These are phyloP conservation scores for Odontophorus gujanensis DNA, from an alignment of 2,113 vertebrate species.

Conservation along the genomic window DNA sequence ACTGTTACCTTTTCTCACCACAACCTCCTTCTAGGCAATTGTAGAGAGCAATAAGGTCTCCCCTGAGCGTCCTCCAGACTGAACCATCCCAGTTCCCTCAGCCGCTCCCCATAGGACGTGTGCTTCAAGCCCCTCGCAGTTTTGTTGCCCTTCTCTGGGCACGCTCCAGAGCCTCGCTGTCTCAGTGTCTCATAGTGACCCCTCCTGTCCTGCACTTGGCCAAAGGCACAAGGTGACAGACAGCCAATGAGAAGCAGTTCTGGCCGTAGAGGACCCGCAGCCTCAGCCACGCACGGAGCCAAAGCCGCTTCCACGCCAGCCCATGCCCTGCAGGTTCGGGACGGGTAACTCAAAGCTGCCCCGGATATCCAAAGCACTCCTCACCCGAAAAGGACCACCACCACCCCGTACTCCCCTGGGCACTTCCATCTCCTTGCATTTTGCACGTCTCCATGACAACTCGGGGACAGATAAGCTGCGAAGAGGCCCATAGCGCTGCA, in stretches of 20 bases:
- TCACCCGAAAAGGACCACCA: neutral
- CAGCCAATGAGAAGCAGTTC: neutral
- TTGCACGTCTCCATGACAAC: constrained; percentile 65
- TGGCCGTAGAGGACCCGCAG: fast-evolving
- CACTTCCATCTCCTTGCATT: constrained; percentile 33
- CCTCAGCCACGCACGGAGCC: neutral
- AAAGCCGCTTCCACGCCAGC: neutral
- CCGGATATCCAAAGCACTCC: neutral
- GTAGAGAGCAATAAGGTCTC: too few relatives aligned
- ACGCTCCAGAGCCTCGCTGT: too few relatives aligned
- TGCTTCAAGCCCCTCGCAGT: too few relatives aligned
- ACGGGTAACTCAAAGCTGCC: neutral
- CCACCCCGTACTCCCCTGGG: neutral
- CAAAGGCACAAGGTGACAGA: neutral
- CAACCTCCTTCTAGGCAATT: too few relatives aligned
- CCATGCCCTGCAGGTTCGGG: neutral
- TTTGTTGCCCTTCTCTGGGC: too few relatives aligned
- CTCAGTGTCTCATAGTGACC: neutral
- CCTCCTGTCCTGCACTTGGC: neutral
- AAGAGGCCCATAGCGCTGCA: neutral
- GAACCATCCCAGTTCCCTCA: too few relatives aligned
- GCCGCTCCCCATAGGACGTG: too few relatives aligned
- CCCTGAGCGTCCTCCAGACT: too few relatives aligned
- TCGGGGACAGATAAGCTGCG: neutral
- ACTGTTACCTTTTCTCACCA: too few relatives aligned